phyloP scores from a whole-genome alignment of 1,140 invertebrate genomes.

The Chironomus tepperi region DNA sequence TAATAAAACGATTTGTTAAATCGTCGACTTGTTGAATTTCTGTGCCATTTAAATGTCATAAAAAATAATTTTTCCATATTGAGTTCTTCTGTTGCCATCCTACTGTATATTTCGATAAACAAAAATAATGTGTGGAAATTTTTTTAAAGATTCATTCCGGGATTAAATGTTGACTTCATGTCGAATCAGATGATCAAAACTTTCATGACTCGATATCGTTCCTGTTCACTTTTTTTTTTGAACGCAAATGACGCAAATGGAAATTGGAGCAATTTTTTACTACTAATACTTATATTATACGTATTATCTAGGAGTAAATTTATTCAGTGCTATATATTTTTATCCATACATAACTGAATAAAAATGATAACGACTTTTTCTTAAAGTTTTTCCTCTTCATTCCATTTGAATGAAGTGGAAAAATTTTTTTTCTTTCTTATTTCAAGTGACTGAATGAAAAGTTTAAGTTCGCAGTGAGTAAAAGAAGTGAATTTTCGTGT shows the following conservation, averaged over 20 bases:
- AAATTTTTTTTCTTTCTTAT: background rate
- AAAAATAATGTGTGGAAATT: background rate
- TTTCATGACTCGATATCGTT: background rate
- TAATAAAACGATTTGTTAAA: constrained; percentile 17
- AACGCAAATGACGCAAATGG: constrained; percentile 6
- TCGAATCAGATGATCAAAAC: background rate
- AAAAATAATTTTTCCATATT: constrained; percentile 10
- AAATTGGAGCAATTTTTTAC: constrained; percentile 3
- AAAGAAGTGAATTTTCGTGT: background rate
- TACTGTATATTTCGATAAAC: background rate
- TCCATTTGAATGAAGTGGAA: no score
- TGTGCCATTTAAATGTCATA: constrained; percentile 2
- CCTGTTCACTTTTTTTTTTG: background rate
- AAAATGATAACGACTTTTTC: constrained; percentile 7
- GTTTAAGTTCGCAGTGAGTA: background rate
- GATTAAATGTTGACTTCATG: background rate
- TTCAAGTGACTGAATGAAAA: background rate
- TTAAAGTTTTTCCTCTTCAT: background rate
- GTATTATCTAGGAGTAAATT: background rate
- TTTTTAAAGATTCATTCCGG: background rate
- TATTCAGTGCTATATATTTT: constrained; percentile 9
- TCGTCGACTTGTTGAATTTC: constrained; percentile 20
- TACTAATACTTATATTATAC: background rate
- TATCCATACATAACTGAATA: background rate
- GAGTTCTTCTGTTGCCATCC: background rate